Evolutionary conservation across 37 sponge, comb jelly and placozoan species (phyloP), one percentile per base, ranked within the genome.

Genomic region (Aphrocallistes beatrix): DNA sequence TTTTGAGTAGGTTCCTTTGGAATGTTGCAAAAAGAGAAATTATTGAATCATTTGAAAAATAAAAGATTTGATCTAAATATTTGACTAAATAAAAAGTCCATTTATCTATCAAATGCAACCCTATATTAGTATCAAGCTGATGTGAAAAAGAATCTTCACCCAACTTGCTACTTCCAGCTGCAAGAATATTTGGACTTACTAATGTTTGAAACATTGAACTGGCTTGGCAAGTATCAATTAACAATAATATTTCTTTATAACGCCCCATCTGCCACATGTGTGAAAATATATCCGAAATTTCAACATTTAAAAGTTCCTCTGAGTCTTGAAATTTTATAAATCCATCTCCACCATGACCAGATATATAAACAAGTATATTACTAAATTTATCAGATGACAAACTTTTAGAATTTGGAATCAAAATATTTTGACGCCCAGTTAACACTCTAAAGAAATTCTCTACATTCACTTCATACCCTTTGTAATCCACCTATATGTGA

Each of bases 141-240:
- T 60, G 75, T 60, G 75, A 60, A 19, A 60, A 28, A 32, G 75
- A 60, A 60, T 60, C 75, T 60, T 60, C 75, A 60, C 75, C 75
- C 25, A 60, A 28, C n/a, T 32, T 60, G 75, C 75, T 60, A 28
- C 75, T 60, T 19, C 17, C 75, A 60, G 75, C 75, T 32, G 75
- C 25, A 8, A 60, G 21, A 25, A 60, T 60, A 8, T 30, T 30
- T 60, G 75, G 34, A 3, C 10, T 6, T 32, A 6, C n/a, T 6
- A 60, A 32, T 60, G 75, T 25, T 25, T 13, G 1, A 60, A 60
- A 60, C 75, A 60, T 60, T 6, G 75, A 25, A 28, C 28, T 60
- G 17, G 75, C 75, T 60, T 60, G 75, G 34, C 75, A 60, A 60
- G 28, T 60, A 60, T 60, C 75, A 19, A 60, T 30, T 13, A 60